Percentiles rank a stretch among this genome's conserved stretches.
phyloP scores from a whole-genome alignment of 2,888 invertebrate genomes.

The Hofmannophila pseudospretella region DNA sequence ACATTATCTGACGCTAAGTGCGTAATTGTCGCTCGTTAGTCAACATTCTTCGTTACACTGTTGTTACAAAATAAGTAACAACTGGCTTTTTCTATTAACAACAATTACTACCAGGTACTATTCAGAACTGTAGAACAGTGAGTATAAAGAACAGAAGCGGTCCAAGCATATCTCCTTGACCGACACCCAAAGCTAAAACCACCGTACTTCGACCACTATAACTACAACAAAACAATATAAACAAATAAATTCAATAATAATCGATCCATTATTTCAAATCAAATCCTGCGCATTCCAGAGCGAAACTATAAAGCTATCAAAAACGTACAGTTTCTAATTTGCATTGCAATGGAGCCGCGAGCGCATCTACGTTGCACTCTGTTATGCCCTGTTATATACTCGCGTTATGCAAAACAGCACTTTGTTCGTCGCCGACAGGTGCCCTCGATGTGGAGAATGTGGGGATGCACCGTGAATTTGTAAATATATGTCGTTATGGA shows the following conservation, averaged over 20 bases:
- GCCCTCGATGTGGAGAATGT: slow-evolving; percentile 15
- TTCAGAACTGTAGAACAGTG: too few species aligned
- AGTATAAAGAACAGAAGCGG: background rate
- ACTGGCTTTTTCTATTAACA: too few species aligned
- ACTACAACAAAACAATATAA: too few species aligned
- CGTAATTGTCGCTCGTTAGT: too few species aligned
- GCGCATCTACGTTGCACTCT: slow-evolving; percentile 14
- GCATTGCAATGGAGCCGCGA: slow-evolving; percentile 17
- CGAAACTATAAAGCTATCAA: background rate
- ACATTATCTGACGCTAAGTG: too few species aligned
- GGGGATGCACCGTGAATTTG: slow-evolving; percentile 19
- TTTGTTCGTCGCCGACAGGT: slow-evolving; percentile 26
- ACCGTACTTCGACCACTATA: too few species aligned
- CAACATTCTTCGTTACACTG: too few species aligned
- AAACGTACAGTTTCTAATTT: slow-evolving; percentile 9
- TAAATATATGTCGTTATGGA: slow-evolving; percentile 3
- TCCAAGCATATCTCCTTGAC: too few species aligned
- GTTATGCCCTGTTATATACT: too few species aligned
- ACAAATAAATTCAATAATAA: background rate
- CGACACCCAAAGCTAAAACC: too few species aligned
- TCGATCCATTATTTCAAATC: background rate
- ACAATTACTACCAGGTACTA: too few species aligned
- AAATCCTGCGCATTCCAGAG: background rate
- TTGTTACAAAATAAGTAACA: too few species aligned
- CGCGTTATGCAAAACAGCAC: slow-evolving; percentile 19